A percentile compares a stretch with the other conserved stretches of the same genome.
phyloP scores from a whole-genome alignment of 2,113 vertebrate species.

The Microtus richardsoni region DNA sequence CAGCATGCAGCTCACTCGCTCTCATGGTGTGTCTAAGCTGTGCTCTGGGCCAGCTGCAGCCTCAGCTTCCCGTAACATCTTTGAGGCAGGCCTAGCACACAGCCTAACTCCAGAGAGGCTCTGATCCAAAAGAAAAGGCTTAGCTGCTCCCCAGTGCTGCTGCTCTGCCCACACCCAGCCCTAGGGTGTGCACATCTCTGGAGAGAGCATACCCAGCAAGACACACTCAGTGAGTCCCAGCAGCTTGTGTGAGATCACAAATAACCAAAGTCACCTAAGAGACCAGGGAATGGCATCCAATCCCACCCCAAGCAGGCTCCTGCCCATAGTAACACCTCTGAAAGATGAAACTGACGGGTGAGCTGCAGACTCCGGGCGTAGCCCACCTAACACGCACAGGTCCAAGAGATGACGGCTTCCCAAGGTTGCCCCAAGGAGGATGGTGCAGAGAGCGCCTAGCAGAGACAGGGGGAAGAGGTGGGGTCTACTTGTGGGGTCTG shows the following conservation, averaged over 20 bases:
- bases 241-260: neutral
- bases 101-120: neutral
- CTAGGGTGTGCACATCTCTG: too few relatives aligned
- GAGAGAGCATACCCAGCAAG: too few relatives aligned
- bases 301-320: neutral
- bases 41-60: neutral
- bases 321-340: neutral
- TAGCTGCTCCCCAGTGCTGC: neutral
- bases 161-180: neutral
- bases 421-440: too few relatives aligned
- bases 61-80: neutral
- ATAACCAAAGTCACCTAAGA: neutral
- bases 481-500: fast-evolving
- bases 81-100: neutral
- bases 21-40: neutral
- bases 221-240: too few relatives aligned
- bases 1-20: neutral
- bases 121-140: too few relatives aligned
- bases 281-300: neutral
- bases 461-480: neutral
- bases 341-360: too few relatives aligned
- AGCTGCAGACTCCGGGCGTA: neutral
- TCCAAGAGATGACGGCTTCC: too few relatives aligned
- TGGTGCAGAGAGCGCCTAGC: neutral
- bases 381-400: neutral